phyloP scores from a whole-genome alignment of 2,113 vertebrate species.

The Apteryx owenii region DNA sequence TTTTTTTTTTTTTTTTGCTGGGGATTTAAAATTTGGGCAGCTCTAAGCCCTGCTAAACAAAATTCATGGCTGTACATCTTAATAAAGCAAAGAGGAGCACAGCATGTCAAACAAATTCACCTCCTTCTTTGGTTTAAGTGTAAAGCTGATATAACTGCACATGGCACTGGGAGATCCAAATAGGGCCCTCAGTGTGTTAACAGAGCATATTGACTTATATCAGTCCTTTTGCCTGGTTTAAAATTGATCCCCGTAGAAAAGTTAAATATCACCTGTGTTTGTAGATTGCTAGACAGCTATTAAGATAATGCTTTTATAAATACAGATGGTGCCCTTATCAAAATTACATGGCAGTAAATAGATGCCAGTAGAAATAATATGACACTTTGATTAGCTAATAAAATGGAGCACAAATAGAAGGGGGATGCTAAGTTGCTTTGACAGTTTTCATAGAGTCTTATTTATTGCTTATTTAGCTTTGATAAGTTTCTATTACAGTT shows the following conservation, averaged over 20 bases:
- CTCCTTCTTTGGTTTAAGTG: neutral
- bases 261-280: conserved; percentile 85
- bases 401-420: conserved; percentile 70
- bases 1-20: neutral
- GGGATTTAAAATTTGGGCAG: conserved; percentile 17
- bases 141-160: conserved; percentile 21
- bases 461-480: conserved; percentile 77
- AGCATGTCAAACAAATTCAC: conserved; percentile 2
- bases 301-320: conserved; percentile 87
- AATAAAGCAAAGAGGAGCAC: conserved; percentile 51
- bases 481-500: conserved; percentile 61
- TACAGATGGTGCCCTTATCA: conserved; percentile 85
- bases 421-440: conserved; percentile 69
- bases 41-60: conserved; percentile 36
- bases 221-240: conserved; percentile 77
- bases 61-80: conserved; percentile 63
- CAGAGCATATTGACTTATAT: conserved; percentile 73
- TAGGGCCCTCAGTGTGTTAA: conserved; percentile 59
- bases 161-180: neutral
- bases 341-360: conserved; percentile 81
- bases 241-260: conserved; percentile 83
- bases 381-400: conserved; percentile 80
- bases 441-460: conserved; percentile 72
- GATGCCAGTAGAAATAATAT: conserved; percentile 80
- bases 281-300: conserved; percentile 80